These are phyloP conservation scores for Eidolon dupreanum DNA, from an alignment of 2,797 vertebrate species.

Conservation along the genomic window DNA sequence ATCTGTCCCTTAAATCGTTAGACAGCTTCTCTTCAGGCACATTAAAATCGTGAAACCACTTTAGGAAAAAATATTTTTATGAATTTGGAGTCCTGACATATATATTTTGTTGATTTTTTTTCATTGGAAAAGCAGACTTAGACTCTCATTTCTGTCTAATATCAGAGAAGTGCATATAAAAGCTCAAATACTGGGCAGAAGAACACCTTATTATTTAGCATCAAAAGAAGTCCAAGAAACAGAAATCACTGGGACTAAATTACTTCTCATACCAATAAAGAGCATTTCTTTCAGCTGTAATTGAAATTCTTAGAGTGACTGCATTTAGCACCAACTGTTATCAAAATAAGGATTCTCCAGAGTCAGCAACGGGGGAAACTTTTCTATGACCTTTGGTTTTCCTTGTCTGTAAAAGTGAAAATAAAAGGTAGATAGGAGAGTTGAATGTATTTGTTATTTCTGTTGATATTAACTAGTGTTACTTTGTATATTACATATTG, in stretches of 20 bases:
- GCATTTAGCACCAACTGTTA: neutral
- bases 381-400: neutral
- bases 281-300: slow-evolving; percentile 44
- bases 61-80: neutral
- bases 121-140: slow-evolving; percentile 15
- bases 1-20: neutral
- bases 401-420: slow-evolving; percentile 23
- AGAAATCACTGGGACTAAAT: slow-evolving; percentile 48
- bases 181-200: neutral
- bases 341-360: neutral
- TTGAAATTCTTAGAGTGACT: slow-evolving; percentile 28
- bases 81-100: neutral
- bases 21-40: neutral
- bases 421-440: neutral
- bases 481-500: slow-evolving; percentile 24
- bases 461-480: neutral
- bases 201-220: neutral
- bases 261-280: neutral
- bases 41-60: neutral
- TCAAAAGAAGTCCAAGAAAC: slow-evolving; percentile 28
- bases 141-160: slow-evolving; percentile 25
- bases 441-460: neutral
- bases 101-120: neutral
- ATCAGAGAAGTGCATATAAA: neutral
- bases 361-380: neutral